A percentile compares a stretch with the other conserved stretches of the same genome.
Evolutionary conservation across 2,888 invertebrate genomes (phyloP).

Genomic region (Latrodectus hesperus): DNA sequence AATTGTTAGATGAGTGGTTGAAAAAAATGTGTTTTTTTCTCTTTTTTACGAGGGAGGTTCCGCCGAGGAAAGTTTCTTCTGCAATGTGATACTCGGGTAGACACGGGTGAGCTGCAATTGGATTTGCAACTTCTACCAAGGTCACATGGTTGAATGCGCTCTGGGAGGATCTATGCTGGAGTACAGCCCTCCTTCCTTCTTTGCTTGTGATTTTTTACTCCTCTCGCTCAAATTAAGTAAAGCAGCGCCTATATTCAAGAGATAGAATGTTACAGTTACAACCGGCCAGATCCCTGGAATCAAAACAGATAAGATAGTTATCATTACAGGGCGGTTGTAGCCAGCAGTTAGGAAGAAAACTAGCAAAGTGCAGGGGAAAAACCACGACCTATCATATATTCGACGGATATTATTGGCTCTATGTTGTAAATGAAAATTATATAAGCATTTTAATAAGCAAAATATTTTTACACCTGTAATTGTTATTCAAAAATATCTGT

Average conservation of each 20-base stretch:
- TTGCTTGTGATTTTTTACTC: too few relatives aligned
- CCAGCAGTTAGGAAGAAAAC: too few relatives aligned
- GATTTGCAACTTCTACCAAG: conserved; percentile 55
- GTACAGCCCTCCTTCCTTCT: conserved; percentile 6
- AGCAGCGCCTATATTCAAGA: conserved; percentile 4
- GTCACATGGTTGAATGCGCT: conserved; percentile 34
- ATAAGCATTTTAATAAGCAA: too few relatives aligned
- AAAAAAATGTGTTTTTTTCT: conserved; percentile 4
- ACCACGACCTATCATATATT: too few relatives aligned
- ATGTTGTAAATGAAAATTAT: too few relatives aligned
- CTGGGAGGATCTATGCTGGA: conserved; percentile 25
- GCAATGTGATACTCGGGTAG: conserved; percentile 40
- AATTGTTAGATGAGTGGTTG: conserved; percentile 39
- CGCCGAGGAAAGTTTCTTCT: conserved; percentile 9
- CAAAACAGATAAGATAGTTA: conserved; percentile 1
- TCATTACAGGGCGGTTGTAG: not conserved
- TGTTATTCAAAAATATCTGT: too few relatives aligned
- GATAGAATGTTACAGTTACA: conserved; percentile 51
- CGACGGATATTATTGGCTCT: too few relatives aligned
- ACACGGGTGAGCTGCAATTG: conserved; percentile 63
- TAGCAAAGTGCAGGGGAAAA: too few relatives aligned
- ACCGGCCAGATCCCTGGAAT: not conserved
- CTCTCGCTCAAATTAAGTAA: not conserved
- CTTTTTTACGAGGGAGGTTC: not conserved
- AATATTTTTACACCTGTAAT: too few relatives aligned